Base-by-base conservation (phyloP, 1,140 invertebrate species). In the Sitodiplosis mosellana region DNA sequence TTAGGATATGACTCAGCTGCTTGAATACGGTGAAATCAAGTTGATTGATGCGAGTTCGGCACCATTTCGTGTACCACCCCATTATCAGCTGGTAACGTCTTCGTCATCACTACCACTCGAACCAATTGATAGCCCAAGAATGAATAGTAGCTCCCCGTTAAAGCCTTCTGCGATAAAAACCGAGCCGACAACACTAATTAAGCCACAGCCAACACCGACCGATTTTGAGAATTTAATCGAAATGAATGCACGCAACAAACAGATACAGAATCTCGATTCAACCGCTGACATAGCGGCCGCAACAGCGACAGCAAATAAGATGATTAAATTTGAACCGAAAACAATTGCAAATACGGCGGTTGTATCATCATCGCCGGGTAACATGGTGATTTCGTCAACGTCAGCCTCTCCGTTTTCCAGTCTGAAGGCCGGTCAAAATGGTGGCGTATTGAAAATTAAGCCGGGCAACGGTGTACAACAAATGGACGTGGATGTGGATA, bases 201-300 rank as follows among this genome's bases (percentile, higher is more conserved):
- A 61, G 54, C 54, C 59, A 2, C 54, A 59, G 42, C 55, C 60
- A 43, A 59, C 60, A 15, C 54, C 59, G 10, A 60, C 59, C 33
- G 59, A 63, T 12, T 63, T 63, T 20, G 61, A 63, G 12, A 45
- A 22, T n/a, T 45, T 45, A 45, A 45, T 45, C 22, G 20, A 27
- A 45, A 22, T 45, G 12, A 12, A 27, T 38, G 12, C 17, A 27
- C 20, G 20, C 14, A 27, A 27, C n/a, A n/a, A n/a, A n/a, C n/a
- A n/a, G n/a, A n/a, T n/a, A 45, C 14, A 27, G n/a, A 12, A 38
- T 38, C 14, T 17, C 12, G 36, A 38, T 17, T 38, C 36, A 14
- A n/a, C 14, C 4, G 12, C 36, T n/a, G 12, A n/a, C 5, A 38
- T n/a, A 6, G 12, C 36, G 17, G 12, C 36, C 17, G 36, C 12